phyloP scores from a whole-genome alignment of 2,113 vertebrate species.

The Pseudorasbora parva region DNA sequence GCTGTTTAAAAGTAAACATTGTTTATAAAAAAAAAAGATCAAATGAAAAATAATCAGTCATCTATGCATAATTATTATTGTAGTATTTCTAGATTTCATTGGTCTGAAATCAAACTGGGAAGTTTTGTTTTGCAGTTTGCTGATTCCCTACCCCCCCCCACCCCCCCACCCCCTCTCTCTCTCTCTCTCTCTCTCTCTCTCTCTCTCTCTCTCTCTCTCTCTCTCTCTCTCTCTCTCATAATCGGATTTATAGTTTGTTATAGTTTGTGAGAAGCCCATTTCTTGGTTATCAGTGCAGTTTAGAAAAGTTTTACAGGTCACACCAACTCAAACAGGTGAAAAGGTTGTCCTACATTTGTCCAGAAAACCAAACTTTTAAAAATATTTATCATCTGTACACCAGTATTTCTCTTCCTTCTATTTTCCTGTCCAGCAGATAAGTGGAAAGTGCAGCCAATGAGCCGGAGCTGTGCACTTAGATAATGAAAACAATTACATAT shows the following conservation, averaged over 20 bases:
- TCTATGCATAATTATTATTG: too few species aligned
- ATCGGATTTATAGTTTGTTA: background rate
- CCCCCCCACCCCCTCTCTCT: too few species aligned
- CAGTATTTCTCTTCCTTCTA: slow-evolving; percentile 71
- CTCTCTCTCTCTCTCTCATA: background rate
- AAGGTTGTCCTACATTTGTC: background rate
- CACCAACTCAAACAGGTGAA: background rate
- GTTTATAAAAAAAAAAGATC: too few species aligned
- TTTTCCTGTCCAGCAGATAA: slow-evolving; percentile 75
- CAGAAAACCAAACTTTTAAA: background rate
- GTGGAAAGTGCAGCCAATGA: slow-evolving; percentile 69
- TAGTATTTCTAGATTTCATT: too few species aligned
- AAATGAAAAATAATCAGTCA: too few species aligned
- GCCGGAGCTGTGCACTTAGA: slow-evolving; percentile 74
- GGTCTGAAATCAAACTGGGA: too few species aligned
- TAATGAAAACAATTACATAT: slow-evolving; percentile 80
- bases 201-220: slow-evolving; percentile 3
- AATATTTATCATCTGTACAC: slow-evolving; percentile 37
- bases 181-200: slow-evolving; percentile 5
- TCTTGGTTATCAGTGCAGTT: slow-evolving; percentile 14
- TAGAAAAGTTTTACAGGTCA: background rate
- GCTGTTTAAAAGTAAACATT: too few species aligned
- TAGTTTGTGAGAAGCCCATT: background rate
- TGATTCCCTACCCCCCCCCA: too few species aligned
- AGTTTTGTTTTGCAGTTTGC: too few species aligned